Percentiles rank a stretch among this genome's conserved stretches.
phyloP scores from a whole-genome alignment of 2,888 invertebrate genomes.

The Bembecia ichneumoniformis region DNA sequence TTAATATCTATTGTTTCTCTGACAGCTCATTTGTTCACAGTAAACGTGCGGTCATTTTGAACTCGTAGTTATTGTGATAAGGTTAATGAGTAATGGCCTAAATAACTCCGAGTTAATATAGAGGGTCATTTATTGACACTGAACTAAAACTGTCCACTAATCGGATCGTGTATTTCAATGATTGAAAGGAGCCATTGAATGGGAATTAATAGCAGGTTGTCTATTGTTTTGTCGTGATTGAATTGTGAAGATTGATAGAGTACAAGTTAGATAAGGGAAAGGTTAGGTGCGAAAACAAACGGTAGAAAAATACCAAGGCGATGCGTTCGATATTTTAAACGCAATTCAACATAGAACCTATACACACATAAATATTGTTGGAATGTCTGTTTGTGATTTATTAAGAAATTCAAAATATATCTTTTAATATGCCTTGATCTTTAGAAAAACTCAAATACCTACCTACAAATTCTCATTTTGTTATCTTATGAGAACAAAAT shows the following conservation, averaged over 20 bases:
- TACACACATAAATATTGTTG: constrained; percentile 6
- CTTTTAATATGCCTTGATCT: too few relatives aligned
- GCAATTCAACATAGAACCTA: constrained; percentile 4
- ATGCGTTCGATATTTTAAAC: constrained; percentile 19
- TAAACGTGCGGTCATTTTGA: constrained; percentile 20
- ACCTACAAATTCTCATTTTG: too few relatives aligned
- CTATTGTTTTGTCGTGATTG: constrained; percentile 19
- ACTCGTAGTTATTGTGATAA: constrained; percentile 27
- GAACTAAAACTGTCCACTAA: constrained; percentile 53
- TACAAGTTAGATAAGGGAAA: constrained; percentile 20
- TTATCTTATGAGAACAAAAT: too few relatives aligned
- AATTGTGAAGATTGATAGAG: constrained; percentile 21
- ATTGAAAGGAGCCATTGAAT: constrained; percentile 31
- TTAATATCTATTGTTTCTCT: constrained; percentile 40
- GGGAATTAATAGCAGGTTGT: constrained; percentile 16
- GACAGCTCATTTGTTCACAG: constrained; percentile 54
- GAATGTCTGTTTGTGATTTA: too few relatives aligned
- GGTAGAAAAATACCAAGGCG: constrained; percentile 37
- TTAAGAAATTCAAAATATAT: too few relatives aligned
- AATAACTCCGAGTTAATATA: constrained; percentile 31
- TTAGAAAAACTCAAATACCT: too few relatives aligned
- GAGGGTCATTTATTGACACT: constrained; percentile 52
- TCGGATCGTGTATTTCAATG: constrained; percentile 11
- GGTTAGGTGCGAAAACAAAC: constrained; percentile 22
- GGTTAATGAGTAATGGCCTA: constrained; percentile 29